A percentile compares a stretch with the other conserved stretches of the same genome.
phyloP scores from a whole-genome alignment of 1,140 invertebrate genomes.

The Ceratina japonica region DNA sequence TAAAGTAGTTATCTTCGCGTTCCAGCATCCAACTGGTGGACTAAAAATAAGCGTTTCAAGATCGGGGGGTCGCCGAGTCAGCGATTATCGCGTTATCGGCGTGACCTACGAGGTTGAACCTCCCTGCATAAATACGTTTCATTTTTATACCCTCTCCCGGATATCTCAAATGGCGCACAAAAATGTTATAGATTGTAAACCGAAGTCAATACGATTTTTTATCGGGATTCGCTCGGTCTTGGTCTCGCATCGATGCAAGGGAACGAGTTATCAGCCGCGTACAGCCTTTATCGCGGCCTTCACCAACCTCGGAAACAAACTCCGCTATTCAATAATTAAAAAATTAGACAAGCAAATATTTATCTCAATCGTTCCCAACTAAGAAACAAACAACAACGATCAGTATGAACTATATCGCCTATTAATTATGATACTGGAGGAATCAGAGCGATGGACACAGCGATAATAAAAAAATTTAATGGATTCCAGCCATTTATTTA shows the following conservation, averaged over 20 bases:
- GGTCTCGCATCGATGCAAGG: background rate
- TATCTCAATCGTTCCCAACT: no score
- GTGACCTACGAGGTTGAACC: constrained; percentile 70
- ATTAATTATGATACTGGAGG: no score
- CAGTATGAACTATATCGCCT: no score
- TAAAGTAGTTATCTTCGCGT: background rate
- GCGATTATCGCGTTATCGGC: constrained; percentile 73
- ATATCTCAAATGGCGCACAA: constrained; percentile 54
- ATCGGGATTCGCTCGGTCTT: background rate
- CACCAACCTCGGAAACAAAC: no score
- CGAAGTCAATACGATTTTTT: constrained; percentile 40
- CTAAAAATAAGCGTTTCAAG: constrained; percentile 71
- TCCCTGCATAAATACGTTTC: constrained; percentile 67
- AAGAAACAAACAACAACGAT: no score
- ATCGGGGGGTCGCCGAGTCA: constrained; percentile 70
- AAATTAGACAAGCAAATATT: no score
- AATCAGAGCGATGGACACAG: no score
- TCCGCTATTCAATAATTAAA: no score
- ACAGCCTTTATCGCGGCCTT: constrained; percentile 6
- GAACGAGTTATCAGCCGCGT: background rate
- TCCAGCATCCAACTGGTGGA: background rate
- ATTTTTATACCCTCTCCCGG: constrained; percentile 52
- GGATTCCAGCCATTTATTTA: no score
- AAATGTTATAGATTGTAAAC: constrained; percentile 34
- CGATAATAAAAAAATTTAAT: no score